phyloP scores from a whole-genome alignment of 2,888 invertebrate genomes.

The Auanema sp. region DNA sequence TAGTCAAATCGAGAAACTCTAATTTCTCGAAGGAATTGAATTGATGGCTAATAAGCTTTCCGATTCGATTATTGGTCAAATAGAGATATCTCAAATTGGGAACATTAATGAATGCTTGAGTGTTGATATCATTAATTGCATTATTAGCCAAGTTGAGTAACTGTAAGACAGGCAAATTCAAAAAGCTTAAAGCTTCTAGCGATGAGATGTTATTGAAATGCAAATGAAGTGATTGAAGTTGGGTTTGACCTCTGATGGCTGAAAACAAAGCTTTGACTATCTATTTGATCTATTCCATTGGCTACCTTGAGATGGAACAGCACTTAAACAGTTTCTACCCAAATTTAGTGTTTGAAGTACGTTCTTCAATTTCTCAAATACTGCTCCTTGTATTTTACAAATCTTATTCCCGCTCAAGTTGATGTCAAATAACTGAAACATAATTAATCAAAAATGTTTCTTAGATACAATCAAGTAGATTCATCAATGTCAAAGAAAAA shows the following conservation, averaged over 20 bases:
- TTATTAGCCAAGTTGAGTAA: slow-evolving; percentile 60
- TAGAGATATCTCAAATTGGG: slow-evolving; percentile 63
- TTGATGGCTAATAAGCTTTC: slow-evolving; percentile 44
- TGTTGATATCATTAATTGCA: slow-evolving; percentile 44
- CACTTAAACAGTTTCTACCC: slow-evolving; percentile 56
- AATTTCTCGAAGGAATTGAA: slow-evolving; percentile 60
- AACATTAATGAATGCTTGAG: slow-evolving; percentile 63
- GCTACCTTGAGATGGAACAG: slow-evolving; percentile 59
- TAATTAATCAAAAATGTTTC: neutral
- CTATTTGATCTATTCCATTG: neutral
- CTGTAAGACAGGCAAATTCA: slow-evolving; percentile 62
- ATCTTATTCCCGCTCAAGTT: slow-evolving; percentile 63
- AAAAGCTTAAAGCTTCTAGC: slow-evolving; percentile 58
- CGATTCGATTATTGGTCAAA: slow-evolving; percentile 56
- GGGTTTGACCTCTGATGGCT: slow-evolving; percentile 63
- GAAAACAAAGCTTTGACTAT: slow-evolving; percentile 13
- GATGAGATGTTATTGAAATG: slow-evolving; percentile 57
- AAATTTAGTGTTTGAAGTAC: slow-evolving; percentile 61
- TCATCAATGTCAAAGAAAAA: neutral
- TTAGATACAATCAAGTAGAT: slow-evolving; percentile 8
- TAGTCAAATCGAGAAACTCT: slow-evolving; percentile 57
- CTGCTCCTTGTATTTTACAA: slow-evolving; percentile 51
- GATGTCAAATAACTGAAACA: slow-evolving; percentile 59
- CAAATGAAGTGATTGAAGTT: slow-evolving; percentile 61
- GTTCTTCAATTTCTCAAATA: slow-evolving; percentile 59